Base-by-base conservation (phyloP, 1,140 invertebrate genomes). In the Ips typographus region DNA sequence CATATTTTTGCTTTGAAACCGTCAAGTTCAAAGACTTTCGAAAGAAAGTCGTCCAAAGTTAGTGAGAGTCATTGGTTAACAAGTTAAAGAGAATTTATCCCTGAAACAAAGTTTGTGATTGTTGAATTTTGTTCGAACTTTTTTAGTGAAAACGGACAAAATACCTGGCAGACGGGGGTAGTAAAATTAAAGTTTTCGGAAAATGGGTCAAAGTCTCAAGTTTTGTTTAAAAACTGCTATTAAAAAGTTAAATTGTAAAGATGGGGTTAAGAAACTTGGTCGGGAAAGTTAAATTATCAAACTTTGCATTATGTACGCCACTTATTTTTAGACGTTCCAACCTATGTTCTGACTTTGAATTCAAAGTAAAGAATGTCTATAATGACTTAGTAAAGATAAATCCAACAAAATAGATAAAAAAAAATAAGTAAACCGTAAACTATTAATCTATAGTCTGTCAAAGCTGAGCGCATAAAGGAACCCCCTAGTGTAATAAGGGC, bases 141-240 rank as follows among this genome's bases (percentile, higher is more conserved):
- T 71, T 71, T 70, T 68, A 64, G 61, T 43, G 60, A 71, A 71
- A 66, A 40, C 39, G 59, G 65, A 56, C 65, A 66, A 67, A 62
- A 66, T 59, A 40, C 3, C 41, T 7, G 57, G 61, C 68, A 68
- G 64, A 61, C 64, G 60, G 70, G 39, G 63, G 65, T 67, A 70
- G 67, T 70, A 68, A 70, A 72, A 70, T 70, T 68, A 68, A 71
- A 72, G 70, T 67, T 73, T 74, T 65, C 65, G 64, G 64, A 70
- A 74, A 70, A 61, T 74, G 65, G 73, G 73, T 74, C 73, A 74
- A 74, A 74, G 73, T 74, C 71, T 62, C 57, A 72, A 74, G 70
- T 74, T 74, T 74, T 74, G 73, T 74, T 74, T 71, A 74, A 74
- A 74, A 74, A 74, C 70, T 74, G 68, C 73, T 74, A 74, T 74